phyloP scores from a whole-genome alignment of 2,888 invertebrate genomes.

The Mactromeris polynyma region DNA sequence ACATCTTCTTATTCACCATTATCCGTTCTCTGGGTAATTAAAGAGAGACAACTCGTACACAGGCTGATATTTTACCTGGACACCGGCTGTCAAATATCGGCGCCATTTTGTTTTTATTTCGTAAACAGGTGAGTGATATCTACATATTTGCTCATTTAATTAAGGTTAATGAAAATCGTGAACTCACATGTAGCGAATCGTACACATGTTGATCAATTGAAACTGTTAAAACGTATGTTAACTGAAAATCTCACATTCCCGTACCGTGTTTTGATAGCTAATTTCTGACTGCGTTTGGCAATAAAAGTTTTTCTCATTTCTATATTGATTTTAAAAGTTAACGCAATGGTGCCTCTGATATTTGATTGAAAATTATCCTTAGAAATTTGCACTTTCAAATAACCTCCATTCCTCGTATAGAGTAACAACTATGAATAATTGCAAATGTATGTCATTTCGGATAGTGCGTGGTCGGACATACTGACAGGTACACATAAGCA shows the following conservation, averaged over 20 bases:
- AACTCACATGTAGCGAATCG: not conserved
- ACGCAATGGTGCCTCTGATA: not conserved
- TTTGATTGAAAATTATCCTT: not conserved
- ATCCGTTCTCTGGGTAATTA: not conserved
- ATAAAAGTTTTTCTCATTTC: not conserved
- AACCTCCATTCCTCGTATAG: not conserved
- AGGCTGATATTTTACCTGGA: slow-evolving; percentile 40
- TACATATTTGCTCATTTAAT: not conserved
- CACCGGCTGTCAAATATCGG: slow-evolving; percentile 62
- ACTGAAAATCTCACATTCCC: not conserved
- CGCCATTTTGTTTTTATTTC: slow-evolving; percentile 56
- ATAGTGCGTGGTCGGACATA: not conserved
- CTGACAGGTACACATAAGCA: not conserved
- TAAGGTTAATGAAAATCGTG: not conserved
- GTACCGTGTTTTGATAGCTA: not conserved
- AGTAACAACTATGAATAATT: not conserved
- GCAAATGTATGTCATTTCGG: not conserved
- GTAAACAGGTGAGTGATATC: slow-evolving; percentile 26
- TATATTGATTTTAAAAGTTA: not conserved
- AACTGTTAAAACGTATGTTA: not conserved
- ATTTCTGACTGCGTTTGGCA: not conserved
- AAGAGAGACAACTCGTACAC: slow-evolving; percentile 3
- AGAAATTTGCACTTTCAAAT: not conserved
- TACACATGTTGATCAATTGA: not conserved
- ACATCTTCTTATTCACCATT: not conserved